These are phyloP conservation scores for Argya squamiceps DNA, from an alignment of 2,797 vertebrate genomes.

Conservation along the genomic window DNA sequence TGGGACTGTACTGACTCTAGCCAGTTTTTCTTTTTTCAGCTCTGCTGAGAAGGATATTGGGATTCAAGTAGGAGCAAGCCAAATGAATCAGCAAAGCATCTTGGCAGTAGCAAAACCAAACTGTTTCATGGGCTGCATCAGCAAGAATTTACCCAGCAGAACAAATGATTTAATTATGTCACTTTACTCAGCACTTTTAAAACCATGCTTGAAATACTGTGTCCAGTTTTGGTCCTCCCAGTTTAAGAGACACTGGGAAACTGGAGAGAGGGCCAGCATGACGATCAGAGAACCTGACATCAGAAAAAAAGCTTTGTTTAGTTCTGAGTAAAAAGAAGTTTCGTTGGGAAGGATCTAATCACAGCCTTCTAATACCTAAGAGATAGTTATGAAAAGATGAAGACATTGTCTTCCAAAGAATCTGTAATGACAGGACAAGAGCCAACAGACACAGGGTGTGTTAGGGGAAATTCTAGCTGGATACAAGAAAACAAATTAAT, in stretches of 20 bases:
- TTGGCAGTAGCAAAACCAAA: background rate
- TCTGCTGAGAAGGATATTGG: background rate
- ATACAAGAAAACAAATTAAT: background rate
- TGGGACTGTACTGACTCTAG: background rate
- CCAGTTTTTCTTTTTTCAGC: background rate
- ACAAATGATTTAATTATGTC: background rate
- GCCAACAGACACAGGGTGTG: background rate
- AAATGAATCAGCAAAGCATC: background rate
- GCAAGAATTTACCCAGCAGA: background rate
- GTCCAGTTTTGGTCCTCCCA: background rate
- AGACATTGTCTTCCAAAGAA: background rate
- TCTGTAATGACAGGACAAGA: background rate
- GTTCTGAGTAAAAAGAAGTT: background rate
- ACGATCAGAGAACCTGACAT: background rate
- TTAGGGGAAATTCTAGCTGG: background rate
- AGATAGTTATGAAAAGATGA: background rate
- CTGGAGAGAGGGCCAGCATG: background rate
- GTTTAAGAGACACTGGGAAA: background rate
- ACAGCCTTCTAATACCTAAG: background rate
- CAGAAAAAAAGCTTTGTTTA: background rate
- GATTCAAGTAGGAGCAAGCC: background rate
- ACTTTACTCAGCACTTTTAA: background rate
- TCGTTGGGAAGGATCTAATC: background rate
- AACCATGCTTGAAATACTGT: background rate
- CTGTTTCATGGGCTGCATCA: background rate